Evolutionary conservation across 2,888 invertebrate genomes (phyloP).

Genomic region (Fragum whitleyi): DNA sequence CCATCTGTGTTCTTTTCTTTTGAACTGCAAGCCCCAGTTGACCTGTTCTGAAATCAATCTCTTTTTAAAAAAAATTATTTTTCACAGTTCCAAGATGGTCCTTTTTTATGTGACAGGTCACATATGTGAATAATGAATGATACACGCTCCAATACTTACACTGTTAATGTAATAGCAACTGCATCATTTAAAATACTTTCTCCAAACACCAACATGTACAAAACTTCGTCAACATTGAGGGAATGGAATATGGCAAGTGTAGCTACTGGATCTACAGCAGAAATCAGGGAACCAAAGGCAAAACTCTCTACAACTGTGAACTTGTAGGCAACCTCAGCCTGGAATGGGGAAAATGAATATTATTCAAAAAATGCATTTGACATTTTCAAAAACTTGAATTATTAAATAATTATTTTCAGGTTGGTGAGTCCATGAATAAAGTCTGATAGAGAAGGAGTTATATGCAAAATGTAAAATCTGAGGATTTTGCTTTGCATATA

Average conservation of each 20-base stretch:
- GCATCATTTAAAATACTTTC: constrained; percentile 99
- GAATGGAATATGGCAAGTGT: constrained; percentile 99
- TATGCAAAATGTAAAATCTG: too few species aligned
- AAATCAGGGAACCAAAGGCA: constrained; percentile 98
- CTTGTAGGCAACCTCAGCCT: constrained; percentile 91
- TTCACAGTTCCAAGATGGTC: too few species aligned
- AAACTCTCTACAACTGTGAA: constrained; percentile 98
- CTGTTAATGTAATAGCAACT: constrained; percentile 98
- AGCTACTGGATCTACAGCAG: constrained; percentile 99
- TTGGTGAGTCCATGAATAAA: too few species aligned
- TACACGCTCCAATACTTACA: constrained; percentile 86
- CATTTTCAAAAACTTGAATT: neutral
- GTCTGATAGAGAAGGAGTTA: too few species aligned
- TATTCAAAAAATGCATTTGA: neutral
- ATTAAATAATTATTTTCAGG: too few species aligned
- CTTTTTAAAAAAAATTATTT: too few species aligned
- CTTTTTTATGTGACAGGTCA: too few species aligned
- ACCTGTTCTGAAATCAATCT: too few species aligned
- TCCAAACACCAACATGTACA: constrained; percentile 99
- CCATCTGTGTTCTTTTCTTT: too few species aligned
- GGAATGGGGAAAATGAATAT: constrained; percentile 17
- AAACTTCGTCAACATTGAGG: constrained; percentile 97
- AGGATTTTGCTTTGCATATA: too few species aligned
- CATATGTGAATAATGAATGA: too few species aligned
- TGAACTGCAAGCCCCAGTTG: too few species aligned